Conservation (phyloP, 1,140 invertebrate species). For the Saccostrea cuccullata region DNA sequence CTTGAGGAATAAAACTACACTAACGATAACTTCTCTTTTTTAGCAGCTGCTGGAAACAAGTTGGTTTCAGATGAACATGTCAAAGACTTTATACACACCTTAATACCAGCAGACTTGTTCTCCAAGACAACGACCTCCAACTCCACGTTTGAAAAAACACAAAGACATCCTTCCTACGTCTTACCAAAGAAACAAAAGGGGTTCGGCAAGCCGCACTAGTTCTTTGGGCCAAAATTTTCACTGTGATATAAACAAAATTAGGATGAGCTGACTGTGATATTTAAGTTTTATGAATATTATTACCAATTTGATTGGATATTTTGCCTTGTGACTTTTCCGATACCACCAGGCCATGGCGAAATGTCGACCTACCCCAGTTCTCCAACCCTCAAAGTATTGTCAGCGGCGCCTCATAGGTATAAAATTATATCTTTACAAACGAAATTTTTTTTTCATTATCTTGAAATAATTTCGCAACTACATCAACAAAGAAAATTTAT, state of each 20-base stretch:
- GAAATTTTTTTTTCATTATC: background rate
- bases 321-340: background rate
- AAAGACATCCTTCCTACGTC: slow-evolving; percentile 49
- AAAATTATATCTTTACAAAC: background rate
- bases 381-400: background rate
- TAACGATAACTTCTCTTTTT: background rate
- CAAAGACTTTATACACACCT: slow-evolving; percentile 54
- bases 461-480: background rate
- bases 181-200: slow-evolving; percentile 40
- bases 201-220: background rate
- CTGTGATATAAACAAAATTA: background rate
- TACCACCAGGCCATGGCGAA: background rate
- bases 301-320: slow-evolving; percentile 5
- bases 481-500: background rate
- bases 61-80: slow-evolving; percentile 42
- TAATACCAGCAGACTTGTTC: slow-evolving; percentile 53
- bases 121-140: slow-evolving; percentile 21
- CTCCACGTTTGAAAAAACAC: slow-evolving; percentile 48
- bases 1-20: background rate
- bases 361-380: background rate
- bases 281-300: slow-evolving; percentile 13
- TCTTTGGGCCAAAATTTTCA: background rate
- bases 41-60: background rate
- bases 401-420: background rate
- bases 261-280: background rate